Evolutionary conservation across 2,888 invertebrate species (phyloP).

Genomic region (Tupiocoris notatus): DNA sequence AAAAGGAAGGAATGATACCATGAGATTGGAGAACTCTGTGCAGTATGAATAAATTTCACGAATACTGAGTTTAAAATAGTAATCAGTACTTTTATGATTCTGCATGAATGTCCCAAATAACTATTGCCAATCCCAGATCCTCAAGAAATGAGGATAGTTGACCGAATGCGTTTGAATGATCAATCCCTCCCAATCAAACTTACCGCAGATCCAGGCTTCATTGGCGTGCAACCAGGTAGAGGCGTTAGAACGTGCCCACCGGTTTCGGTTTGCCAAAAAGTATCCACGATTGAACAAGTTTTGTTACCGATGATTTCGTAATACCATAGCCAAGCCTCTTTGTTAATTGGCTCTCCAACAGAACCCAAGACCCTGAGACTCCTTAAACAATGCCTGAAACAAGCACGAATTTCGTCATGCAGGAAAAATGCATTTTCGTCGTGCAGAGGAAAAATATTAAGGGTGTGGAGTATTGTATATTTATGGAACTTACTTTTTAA

Average conservation of each 20-base stretch:
- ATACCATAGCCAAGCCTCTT: constrained; percentile 98
- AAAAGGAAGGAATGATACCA: no score
- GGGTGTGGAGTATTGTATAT: no score
- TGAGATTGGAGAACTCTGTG: neutral
- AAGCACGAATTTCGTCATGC: neutral
- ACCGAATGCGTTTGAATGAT: no score
- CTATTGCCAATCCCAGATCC: no score
- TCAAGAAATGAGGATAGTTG: no score
- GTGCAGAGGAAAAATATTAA: no score
- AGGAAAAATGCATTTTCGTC: no score
- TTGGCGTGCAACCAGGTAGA: constrained; percentile 90
- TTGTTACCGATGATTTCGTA: constrained; percentile 77
- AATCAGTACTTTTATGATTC: neutral
- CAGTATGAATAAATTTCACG: neutral
- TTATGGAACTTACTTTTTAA: constrained; percentile 62
- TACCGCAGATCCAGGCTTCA: constrained; percentile 98
- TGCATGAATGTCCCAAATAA: no score
- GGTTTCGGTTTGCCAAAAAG: constrained; percentile 99
- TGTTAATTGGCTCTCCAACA: constrained; percentile 98
- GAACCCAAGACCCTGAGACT: constrained; percentile 83
- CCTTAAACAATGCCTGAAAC: constrained; percentile 63
- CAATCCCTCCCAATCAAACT: no score
- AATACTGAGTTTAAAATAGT: neutral
- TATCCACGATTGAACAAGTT: constrained; percentile 91
- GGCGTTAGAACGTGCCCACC: constrained; percentile 97